These are phyloP conservation scores for Subacronicta megacephala DNA, from an alignment of 2,888 invertebrate genomes.

Conservation along the genomic window DNA sequence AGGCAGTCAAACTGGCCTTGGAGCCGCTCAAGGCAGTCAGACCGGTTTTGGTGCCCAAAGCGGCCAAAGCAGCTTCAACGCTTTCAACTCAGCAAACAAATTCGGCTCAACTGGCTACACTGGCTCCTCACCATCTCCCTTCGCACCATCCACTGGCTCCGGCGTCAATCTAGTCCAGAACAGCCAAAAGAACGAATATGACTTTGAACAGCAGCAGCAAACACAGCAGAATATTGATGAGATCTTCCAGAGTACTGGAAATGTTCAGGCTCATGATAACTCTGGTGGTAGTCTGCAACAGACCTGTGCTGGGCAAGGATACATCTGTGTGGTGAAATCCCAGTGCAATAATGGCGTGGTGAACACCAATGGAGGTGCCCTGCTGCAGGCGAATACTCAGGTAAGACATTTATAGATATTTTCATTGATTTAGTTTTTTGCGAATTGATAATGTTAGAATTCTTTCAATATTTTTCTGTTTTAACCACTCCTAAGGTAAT, in stretches of 20 bases:
- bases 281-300: slow-evolving; percentile 80
- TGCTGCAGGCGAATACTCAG: slow-evolving; percentile 86
- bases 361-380: slow-evolving; percentile 82
- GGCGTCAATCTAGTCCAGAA: slow-evolving; percentile 80
- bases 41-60: slow-evolving; percentile 9
- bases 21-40: slow-evolving; percentile 12
- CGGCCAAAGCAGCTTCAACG: slow-evolving; percentile 42
- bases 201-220: slow-evolving; percentile 76
- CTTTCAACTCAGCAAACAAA: slow-evolving; percentile 61
- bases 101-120: slow-evolving; percentile 70
- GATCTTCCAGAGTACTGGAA: slow-evolving; percentile 75
- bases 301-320: slow-evolving; percentile 89
- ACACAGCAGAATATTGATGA: slow-evolving; percentile 78
- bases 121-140: slow-evolving; percentile 81
- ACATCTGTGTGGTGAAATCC: slow-evolving; percentile 90
- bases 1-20: slow-evolving; percentile 4
- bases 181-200: slow-evolving; percentile 73
- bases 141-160: slow-evolving; percentile 71
- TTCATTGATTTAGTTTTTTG: neutral
- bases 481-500: too few relatives aligned
- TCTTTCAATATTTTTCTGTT: too few relatives aligned
- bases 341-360: slow-evolving; percentile 91
- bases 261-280: slow-evolving; percentile 70
- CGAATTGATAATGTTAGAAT: too few relatives aligned
- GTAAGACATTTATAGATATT: slow-evolving; percentile 74